phyloP scores from a whole-genome alignment of 1,140 invertebrate genomes.

The Hesperophylax magnus region DNA sequence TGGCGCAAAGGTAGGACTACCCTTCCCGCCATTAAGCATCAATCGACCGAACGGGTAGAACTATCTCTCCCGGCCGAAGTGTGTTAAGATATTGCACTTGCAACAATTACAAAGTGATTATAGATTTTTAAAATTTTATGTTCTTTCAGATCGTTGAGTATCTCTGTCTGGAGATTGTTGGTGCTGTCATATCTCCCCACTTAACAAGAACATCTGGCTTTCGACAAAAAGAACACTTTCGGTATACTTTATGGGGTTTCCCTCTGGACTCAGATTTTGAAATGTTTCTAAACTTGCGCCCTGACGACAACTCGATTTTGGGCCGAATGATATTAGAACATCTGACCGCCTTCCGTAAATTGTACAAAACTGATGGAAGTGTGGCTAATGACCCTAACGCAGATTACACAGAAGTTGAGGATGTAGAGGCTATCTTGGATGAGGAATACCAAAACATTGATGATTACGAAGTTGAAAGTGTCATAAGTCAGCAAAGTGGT shows the following conservation, averaged over 20 bases:
- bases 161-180: slow-evolving; percentile 71
- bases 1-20: no score
- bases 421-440: slow-evolving; percentile 64
- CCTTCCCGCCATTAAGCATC: no score
- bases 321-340: slow-evolving; percentile 71
- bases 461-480: slow-evolving; percentile 62
- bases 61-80: no score
- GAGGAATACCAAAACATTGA: slow-evolving; percentile 68
- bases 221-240: slow-evolving; percentile 68
- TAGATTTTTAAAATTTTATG: neutral
- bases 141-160: slow-evolving; percentile 71
- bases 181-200: slow-evolving; percentile 67
- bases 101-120: no score
- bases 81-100: no score
- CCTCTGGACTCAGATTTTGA: slow-evolving; percentile 70
- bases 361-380: slow-evolving; percentile 63
- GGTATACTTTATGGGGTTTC: slow-evolving; percentile 73
- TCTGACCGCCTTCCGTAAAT: slow-evolving; percentile 68
- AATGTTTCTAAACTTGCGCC: slow-evolving; percentile 72
- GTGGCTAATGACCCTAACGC: neutral
- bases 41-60: no score
- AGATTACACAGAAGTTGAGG: slow-evolving; percentile 47
- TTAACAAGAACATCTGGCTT: slow-evolving; percentile 68
- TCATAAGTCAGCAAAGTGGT: slow-evolving; percentile 32
- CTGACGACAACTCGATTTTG: slow-evolving; percentile 71